Conservation (phyloP, 2,888 invertebrate species). For the Lasioglossum calceatum region DNA sequence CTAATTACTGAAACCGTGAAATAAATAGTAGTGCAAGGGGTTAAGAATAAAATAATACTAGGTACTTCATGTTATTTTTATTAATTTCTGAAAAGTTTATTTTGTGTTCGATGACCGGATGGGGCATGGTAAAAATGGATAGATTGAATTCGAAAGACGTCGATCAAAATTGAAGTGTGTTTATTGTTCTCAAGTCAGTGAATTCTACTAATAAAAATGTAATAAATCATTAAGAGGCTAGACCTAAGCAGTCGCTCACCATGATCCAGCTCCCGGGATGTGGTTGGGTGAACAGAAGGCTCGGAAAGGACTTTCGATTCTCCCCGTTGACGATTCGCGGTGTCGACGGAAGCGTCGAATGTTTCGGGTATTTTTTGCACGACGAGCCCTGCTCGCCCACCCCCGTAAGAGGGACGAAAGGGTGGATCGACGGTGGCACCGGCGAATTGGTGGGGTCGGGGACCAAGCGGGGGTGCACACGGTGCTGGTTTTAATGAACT, state of each 20-base stretch:
- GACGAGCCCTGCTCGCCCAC: slow-evolving; percentile 17
- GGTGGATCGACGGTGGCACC: slow-evolving; percentile 54
- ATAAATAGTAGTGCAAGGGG: too few relatives aligned
- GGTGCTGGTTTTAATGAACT: slow-evolving; percentile 82
- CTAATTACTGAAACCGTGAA: too few relatives aligned
- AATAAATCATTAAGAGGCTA: background rate
- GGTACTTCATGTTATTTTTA: too few relatives aligned
- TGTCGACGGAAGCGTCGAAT: slow-evolving; percentile 61
- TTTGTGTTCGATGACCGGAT: too few relatives aligned
- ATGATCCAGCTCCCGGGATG: background rate
- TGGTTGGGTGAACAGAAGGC: background rate
- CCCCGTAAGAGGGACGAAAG: slow-evolving; percentile 47
- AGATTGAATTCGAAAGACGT: too few relatives aligned
- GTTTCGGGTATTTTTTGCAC: slow-evolving; percentile 66
- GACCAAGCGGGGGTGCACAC: slow-evolving; percentile 75
- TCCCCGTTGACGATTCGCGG: background rate
- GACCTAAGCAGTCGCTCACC: background rate
- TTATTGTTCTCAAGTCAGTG: too few relatives aligned
- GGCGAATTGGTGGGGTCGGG: slow-evolving; percentile 66
- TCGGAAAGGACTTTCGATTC: background rate
- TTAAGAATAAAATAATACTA: too few relatives aligned
- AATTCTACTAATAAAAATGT: background rate
- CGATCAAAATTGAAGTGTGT: too few relatives aligned
- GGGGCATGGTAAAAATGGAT: too few relatives aligned
- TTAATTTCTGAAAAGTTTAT: too few relatives aligned